Evolutionary conservation across 1,140 invertebrate genomes (phyloP).

Genomic region (Meloidogyne chitwoodi): DNA sequence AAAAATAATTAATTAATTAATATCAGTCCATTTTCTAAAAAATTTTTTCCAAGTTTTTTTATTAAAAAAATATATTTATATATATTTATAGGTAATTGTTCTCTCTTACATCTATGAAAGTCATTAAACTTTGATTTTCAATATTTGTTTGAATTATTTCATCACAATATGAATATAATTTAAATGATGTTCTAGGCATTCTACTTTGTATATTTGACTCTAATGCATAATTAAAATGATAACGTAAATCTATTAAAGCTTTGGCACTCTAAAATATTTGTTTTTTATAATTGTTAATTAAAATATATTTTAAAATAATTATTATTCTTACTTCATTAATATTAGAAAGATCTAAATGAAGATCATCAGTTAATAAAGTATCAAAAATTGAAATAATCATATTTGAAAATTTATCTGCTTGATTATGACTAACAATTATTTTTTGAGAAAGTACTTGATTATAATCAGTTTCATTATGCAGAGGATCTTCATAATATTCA

Average conservation of each 20-base stretch:
- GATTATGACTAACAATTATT: neutral
- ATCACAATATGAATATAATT: neutral
- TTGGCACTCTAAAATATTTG: neutral
- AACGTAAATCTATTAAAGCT: neutral
- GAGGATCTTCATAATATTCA: neutral
- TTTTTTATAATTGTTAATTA: too few relatives aligned
- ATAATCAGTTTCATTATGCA: neutral
- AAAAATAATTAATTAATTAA: too few relatives aligned
- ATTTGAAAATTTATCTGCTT: neutral
- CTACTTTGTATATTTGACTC: neutral
- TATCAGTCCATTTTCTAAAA: too few relatives aligned
- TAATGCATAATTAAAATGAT: neutral
- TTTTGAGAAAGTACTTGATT: neutral
- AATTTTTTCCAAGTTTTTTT: too few relatives aligned
- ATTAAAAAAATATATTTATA: too few relatives aligned
- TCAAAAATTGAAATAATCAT: neutral
- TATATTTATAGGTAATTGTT: too few relatives aligned
- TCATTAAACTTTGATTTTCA: neutral
- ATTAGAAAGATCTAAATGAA: neutral
- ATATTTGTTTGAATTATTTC: neutral
- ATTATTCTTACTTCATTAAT: neutral
- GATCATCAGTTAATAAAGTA: neutral
- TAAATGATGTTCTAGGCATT: neutral
- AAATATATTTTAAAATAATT: too few relatives aligned
- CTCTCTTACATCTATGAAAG: neutral